These are phyloP conservation scores for Morpho deidamia DNA, from an alignment of 2,888 invertebrate species.

Conservation along the genomic window DNA sequence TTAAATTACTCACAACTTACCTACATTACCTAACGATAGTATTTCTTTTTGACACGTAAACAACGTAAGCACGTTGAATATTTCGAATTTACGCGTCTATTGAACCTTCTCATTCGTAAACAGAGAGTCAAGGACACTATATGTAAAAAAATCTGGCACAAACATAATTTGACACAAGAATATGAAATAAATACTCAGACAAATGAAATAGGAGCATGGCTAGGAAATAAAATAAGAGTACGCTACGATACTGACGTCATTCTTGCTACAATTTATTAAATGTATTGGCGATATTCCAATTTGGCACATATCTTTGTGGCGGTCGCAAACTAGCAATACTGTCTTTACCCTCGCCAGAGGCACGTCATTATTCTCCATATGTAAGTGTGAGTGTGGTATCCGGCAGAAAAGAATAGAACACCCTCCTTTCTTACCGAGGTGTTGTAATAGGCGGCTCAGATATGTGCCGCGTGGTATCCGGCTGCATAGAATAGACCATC, in stretches of 20 bases:
- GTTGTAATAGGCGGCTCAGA: too few relatives aligned
- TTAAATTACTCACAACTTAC: too few relatives aligned
- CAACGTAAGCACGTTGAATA: too few relatives aligned
- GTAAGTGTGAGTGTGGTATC: too few relatives aligned
- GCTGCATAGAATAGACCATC: too few relatives aligned
- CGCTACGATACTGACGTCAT: constrained; percentile 1
- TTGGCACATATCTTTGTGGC: constrained; percentile 37
- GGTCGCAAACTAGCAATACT: not conserved
- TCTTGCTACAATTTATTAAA: constrained; percentile 29
- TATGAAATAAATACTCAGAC: constrained; percentile 1
- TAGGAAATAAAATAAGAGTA: not conserved
- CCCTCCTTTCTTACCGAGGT: too few relatives aligned
- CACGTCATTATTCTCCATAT: not conserved
- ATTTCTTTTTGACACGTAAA: too few relatives aligned
- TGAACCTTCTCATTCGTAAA: too few relatives aligned
- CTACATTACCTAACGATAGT: too few relatives aligned
- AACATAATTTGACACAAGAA: not conserved
- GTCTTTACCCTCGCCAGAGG: not conserved
- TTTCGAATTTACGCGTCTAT: not conserved
- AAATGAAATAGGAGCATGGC: constrained; percentile 3
- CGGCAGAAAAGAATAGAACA: too few relatives aligned
- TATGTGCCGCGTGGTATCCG: too few relatives aligned
- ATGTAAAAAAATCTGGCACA: not conserved
- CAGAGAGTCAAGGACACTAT: not conserved
- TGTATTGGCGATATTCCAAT: constrained; percentile 52